These are phyloP conservation scores for Steinernema feltiae DNA, from an alignment of 1,140 invertebrate species.

Conservation along the genomic window DNA sequence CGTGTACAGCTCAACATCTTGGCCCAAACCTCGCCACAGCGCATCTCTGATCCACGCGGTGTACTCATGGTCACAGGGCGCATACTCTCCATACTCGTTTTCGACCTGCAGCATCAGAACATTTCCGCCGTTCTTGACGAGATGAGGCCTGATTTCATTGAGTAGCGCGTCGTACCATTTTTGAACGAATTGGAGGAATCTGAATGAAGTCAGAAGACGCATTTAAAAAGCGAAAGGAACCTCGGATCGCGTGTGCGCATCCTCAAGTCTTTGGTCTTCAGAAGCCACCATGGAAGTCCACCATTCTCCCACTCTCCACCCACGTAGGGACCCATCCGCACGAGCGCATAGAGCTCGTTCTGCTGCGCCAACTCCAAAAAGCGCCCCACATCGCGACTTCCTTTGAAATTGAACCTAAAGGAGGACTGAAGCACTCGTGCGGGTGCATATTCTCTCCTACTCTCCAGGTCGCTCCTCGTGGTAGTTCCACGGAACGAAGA, in stretches of 20 bases:
- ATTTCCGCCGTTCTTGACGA: constrained; percentile 63
- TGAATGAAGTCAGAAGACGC: not conserved
- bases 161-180: constrained; percentile 28
- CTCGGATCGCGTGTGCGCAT: constrained; percentile 52
- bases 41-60: constrained; percentile 57
- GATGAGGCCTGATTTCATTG: constrained; percentile 53
- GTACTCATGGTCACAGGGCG: constrained; percentile 68
- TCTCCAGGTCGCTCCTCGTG: constrained; percentile 66
- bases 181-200: not conserved
- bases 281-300: constrained; percentile 44
- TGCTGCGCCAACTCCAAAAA: constrained; percentile 60
- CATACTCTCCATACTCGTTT: constrained; percentile 63
- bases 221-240: constrained; percentile 58
- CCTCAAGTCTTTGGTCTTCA: constrained; percentile 54
- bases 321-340: constrained; percentile 63
- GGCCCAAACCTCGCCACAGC: constrained; percentile 48
- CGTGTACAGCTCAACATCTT: constrained; percentile 60
- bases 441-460: not conserved
- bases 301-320: constrained; percentile 67
- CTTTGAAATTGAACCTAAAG: not conserved
- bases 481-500: constrained; percentile 74
- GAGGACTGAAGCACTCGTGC: not conserved
- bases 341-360: constrained; percentile 61
- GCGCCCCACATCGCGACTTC: not conserved
- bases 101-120: constrained; percentile 65